A percentile compares a stretch with the other conserved stretches of the same genome.
Evolutionary conservation across 1,140 invertebrate genomes (phyloP).

Genomic region (Hesperophylax magnus): DNA sequence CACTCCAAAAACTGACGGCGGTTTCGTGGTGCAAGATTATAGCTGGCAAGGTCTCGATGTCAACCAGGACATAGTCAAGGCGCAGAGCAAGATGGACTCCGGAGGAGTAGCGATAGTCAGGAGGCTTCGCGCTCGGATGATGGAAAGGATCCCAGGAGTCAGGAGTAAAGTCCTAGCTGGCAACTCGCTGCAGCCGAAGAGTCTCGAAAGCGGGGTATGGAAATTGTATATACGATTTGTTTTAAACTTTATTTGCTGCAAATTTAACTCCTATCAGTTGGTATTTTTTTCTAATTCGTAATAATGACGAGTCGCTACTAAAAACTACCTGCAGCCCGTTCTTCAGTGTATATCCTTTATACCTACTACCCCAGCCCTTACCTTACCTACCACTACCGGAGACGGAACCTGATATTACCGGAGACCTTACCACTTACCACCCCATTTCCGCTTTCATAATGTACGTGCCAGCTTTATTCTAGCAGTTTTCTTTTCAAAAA

Average conservation of each 20-base stretch:
- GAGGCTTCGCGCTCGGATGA: neutral
- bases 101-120: conserved; percentile 11
- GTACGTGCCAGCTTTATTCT: too few relatives aligned
- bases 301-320: too few relatives aligned
- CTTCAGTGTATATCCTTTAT: too few relatives aligned
- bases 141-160: neutral
- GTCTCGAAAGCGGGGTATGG: conserved; percentile 14
- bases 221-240: neutral
- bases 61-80: neutral
- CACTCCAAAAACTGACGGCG: neutral
- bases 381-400: too few relatives aligned
- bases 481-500: too few relatives aligned
- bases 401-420: too few relatives aligned
- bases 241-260: neutral
- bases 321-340: too few relatives aligned
- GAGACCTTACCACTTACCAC: too few relatives aligned
- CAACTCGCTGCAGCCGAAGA: neutral
- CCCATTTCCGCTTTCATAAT: too few relatives aligned
- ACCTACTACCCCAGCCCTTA: too few relatives aligned
- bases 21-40: neutral
- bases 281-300: too few relatives aligned
- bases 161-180: neutral
- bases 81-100: neutral
- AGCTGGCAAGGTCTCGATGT: neutral
- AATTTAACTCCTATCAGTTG: too few relatives aligned